These are phyloP conservation scores for Cyanoramphus novaezelandiae DNA, from an alignment of 2,113 vertebrate species.

Conservation along the genomic window DNA sequence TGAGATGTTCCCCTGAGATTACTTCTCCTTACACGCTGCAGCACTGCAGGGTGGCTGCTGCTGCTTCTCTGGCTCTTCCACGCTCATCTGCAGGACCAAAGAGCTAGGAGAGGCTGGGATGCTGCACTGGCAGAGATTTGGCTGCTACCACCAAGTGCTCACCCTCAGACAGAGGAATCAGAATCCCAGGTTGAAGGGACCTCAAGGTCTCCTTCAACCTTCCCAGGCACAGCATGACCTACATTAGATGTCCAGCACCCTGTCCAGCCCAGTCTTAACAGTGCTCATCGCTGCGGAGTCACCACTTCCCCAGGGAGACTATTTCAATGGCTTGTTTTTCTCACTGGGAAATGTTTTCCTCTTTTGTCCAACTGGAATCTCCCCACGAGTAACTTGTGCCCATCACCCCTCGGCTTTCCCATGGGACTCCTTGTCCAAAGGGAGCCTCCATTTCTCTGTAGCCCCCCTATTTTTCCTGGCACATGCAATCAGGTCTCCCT, in stretches of 20 bases:
- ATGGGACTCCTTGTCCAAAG: not conserved
- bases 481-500: not conserved
- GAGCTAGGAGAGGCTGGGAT: not conserved
- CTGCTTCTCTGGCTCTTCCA: not conserved
- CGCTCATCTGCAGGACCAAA: not conserved
- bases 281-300: not conserved
- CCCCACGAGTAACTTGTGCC: not conserved
- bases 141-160: not conserved
- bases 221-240: not conserved
- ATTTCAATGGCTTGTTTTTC: not conserved
- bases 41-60: not conserved
- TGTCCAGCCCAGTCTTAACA: not conserved
- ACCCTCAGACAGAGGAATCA: not conserved
- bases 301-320: not conserved
- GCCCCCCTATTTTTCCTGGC: not conserved
- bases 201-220: not conserved
- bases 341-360: not conserved
- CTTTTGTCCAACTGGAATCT: not conserved
- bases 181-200: not conserved
- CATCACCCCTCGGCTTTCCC: not conserved
- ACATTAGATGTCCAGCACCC: not conserved
- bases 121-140: not conserved
- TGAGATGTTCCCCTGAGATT: not conserved
- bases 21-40: not conserved
- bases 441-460: not conserved